These are phyloP conservation scores for Macrotis lagotis DNA, from an alignment of 2,113 vertebrate genomes.

Conservation along the genomic window DNA sequence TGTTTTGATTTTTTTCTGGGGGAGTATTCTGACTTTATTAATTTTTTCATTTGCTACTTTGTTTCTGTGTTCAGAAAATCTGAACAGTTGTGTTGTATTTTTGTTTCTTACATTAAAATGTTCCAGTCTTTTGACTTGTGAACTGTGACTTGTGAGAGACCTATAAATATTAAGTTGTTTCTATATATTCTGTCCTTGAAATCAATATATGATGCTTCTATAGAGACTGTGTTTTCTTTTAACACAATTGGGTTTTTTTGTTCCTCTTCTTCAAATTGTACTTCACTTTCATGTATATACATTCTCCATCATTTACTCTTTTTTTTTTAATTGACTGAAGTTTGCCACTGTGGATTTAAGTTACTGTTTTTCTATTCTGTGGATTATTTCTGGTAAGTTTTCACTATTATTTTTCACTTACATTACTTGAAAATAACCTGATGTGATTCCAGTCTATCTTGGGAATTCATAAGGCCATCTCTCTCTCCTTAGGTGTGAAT, in stretches of 20 bases:
- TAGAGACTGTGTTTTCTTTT: neutral
- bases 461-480: neutral
- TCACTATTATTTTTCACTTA: neutral
- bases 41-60: neutral
- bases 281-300: neutral
- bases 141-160: neutral
- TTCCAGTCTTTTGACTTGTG: neutral
- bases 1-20: neutral
- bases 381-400: neutral
- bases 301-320: neutral
- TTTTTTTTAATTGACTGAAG: neutral
- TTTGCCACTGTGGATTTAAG: neutral
- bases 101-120: neutral
- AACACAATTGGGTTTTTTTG: neutral
- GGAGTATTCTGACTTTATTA: neutral
- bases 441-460: neutral
- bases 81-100: neutral
- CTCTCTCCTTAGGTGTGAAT: neutral
- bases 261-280: neutral
- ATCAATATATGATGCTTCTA: neutral
- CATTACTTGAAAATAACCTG: neutral
- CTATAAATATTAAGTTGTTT: neutral
- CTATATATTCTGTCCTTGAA: neutral
- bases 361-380: neutral
- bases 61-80: neutral